Percentiles rank a stretch among this genome's conserved stretches.
Conservation (phyloP, 2,113 vertebrate genomes). For the Sinocyclocheilus rhinocerous region DNA sequence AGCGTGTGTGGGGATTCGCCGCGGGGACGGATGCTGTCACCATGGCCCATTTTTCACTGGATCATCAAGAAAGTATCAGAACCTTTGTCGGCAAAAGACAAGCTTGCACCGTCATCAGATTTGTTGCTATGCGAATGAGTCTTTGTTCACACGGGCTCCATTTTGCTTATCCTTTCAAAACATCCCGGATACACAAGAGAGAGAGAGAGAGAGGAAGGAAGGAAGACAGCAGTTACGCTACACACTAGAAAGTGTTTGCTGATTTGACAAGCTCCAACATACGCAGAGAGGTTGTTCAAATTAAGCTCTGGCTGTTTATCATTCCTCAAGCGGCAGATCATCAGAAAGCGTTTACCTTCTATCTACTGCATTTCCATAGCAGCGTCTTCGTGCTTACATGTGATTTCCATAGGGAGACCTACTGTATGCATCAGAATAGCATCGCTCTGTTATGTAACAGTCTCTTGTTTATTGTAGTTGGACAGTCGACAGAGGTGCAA, state of each 20-base stretch:
- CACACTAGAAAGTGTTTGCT: slow-evolving; percentile 28
- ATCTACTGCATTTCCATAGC: not conserved
- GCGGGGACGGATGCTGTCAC: slow-evolving; percentile 62
- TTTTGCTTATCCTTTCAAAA: slow-evolving; percentile 74
- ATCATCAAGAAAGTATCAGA: slow-evolving; percentile 72
- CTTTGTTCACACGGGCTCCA: slow-evolving; percentile 71
- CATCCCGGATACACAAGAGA: slow-evolving; percentile 27
- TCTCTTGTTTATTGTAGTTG: slow-evolving; percentile 6
- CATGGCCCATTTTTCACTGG: slow-evolving; percentile 65
- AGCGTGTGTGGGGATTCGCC: slow-evolving; percentile 6
- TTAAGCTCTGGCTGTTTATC: slow-evolving; percentile 18
- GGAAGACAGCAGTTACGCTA: not conserved
- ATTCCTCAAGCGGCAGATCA: slow-evolving; percentile 1
- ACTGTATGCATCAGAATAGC: not conserved
- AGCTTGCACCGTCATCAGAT: slow-evolving; percentile 76
- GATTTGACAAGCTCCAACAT: slow-evolving; percentile 21
- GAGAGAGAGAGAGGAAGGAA: not conserved
- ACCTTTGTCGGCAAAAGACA: slow-evolving; percentile 74
- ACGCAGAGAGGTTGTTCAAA: slow-evolving; percentile 21
- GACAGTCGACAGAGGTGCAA: not conserved
- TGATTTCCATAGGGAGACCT: not conserved
- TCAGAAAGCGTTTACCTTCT: slow-evolving; percentile 5
- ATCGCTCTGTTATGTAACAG: not conserved
- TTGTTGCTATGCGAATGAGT: slow-evolving; percentile 70
- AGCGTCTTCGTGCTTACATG: not conserved